Evolutionary conservation across 1,140 invertebrate genomes (phyloP), one percentile per base, ranked within the genome.

Genomic region (Coenobita brevimanus): DNA sequence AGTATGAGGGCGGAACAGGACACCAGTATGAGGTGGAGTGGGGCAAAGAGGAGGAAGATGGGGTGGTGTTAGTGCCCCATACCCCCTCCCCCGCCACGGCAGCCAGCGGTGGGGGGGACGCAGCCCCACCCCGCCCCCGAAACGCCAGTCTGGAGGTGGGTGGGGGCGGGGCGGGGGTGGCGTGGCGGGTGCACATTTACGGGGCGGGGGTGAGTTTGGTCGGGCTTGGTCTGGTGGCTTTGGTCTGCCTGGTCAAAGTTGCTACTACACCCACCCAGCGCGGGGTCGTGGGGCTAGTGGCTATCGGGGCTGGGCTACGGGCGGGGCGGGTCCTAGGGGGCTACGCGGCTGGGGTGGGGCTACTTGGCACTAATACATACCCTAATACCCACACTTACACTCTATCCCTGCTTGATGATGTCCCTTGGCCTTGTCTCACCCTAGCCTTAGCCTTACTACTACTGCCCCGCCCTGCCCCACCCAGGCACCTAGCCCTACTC

Each of bases 121-220:
- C 10, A 30, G 6, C 24, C 73, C 8, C n/a, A 2, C 27, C 27
- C 30, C 2, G 2, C 1, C 13, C 46, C 17, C n/a, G n/a, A 21
- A 17, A 27, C 27, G 15, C 10, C 21, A 64, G 38, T n/a, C 54
- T 57, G 69, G 24, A 24, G 1, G 67, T 21, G 8, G 50, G 71
- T 33, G n/a, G 82, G 10, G 33, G 82, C 50, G 10, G 33, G 27
- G 54, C 76, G n/a, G 82, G 82, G 1, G 50, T 41, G 10, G 73
- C 73, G 3, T 85, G 82, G 82, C 62, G 50, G 82, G 71, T 85
- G 33, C 82, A 85, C 24, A 71, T 85, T 69, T 85, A 76, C 8
- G 57, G 30, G n/a, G 57, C 71, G 0, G 82, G 36, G 27, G 71
- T 36, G 10, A 30, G 60, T 30, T n/a, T 85, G 54, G 73, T 71